Evolutionary conservation across 2,797 vertebrate genomes (phyloP).

Genomic region (Poeciliopsis infans): DNA sequence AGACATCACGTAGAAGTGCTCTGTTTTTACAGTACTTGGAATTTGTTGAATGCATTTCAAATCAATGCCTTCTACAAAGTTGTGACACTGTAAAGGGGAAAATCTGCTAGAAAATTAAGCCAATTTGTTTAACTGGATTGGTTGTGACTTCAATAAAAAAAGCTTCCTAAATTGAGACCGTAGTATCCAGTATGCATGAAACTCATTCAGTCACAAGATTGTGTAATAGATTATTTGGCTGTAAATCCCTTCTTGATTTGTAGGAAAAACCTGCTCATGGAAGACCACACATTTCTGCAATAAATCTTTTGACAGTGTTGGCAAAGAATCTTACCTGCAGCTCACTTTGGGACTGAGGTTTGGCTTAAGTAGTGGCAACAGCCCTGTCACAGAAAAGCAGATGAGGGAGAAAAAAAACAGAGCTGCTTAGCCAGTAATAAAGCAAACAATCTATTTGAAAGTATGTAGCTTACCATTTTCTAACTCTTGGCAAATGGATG

Average conservation of each 20-base stretch:
- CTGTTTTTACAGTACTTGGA: conserved; percentile 22
- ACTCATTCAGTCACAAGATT: conserved; percentile 58
- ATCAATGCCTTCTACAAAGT: not conserved
- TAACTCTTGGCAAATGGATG: conserved; percentile 17
- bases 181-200: conserved; percentile 58
- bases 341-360: conserved; percentile 58
- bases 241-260: conserved; percentile 21
- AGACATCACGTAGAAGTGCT: conserved; percentile 21
- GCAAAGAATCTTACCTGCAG: conserved; percentile 65
- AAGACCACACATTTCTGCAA: conserved; percentile 40
- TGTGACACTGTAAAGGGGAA: conserved; percentile 1
- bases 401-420: conserved; percentile 46
- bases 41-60: conserved; percentile 6
- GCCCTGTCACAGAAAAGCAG: conserved; percentile 63
- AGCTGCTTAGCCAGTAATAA: conserved; percentile 58
- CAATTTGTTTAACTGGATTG: not conserved
- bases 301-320: conserved; percentile 55
- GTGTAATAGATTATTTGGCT: conserved; percentile 55
- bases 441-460: conserved; percentile 59
- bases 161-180: conserved; percentile 14
- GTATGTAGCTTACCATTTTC: conserved; percentile 54
- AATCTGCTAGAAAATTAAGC: not conserved
- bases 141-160: conserved; percentile 9
- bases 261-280: conserved; percentile 17
- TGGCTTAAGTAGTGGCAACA: conserved; percentile 68